Conservation (phyloP, 2,113 vertebrate species). For the Stegostoma tigrinum region DNA sequence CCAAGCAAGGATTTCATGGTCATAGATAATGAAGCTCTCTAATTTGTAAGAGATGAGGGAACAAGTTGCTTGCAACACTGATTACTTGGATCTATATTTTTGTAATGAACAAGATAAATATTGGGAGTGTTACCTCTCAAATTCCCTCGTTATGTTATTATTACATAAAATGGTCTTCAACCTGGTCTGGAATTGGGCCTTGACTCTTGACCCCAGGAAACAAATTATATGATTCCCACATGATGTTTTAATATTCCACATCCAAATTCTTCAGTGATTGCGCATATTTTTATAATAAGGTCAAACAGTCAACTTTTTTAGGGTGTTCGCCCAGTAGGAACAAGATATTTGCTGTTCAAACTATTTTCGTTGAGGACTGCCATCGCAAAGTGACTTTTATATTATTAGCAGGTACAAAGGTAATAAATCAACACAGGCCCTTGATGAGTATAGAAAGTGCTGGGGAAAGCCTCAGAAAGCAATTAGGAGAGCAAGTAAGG, state of each 20-base stretch:
- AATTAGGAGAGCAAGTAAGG: too few species aligned
- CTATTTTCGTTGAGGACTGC: not conserved
- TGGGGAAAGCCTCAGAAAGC: too few species aligned
- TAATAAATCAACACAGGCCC: too few species aligned
- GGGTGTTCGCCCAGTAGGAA: not conserved
- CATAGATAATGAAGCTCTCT: not conserved
- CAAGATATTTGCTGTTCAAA: not conserved
- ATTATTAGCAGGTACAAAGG: not conserved
- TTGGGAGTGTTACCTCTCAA: not conserved
- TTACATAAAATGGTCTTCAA: not conserved
- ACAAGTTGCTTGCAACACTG: not conserved
- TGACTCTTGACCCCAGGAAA: not conserved
- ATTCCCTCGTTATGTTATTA: not conserved
- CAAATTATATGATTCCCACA: not conserved
- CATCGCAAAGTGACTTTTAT: not conserved
- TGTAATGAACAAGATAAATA: not conserved
- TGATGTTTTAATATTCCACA: not conserved
- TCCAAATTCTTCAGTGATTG: not conserved
- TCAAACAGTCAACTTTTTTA: not conserved
- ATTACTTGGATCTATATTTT: not conserved
- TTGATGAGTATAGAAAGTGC: too few species aligned
- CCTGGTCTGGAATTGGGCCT: not conserved
- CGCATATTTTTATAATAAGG: not conserved
- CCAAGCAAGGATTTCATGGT: not conserved
- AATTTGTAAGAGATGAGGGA: not conserved